Evolutionary conservation across 2,888 invertebrate species (phyloP).

Genomic region (Athalia cordata): DNA sequence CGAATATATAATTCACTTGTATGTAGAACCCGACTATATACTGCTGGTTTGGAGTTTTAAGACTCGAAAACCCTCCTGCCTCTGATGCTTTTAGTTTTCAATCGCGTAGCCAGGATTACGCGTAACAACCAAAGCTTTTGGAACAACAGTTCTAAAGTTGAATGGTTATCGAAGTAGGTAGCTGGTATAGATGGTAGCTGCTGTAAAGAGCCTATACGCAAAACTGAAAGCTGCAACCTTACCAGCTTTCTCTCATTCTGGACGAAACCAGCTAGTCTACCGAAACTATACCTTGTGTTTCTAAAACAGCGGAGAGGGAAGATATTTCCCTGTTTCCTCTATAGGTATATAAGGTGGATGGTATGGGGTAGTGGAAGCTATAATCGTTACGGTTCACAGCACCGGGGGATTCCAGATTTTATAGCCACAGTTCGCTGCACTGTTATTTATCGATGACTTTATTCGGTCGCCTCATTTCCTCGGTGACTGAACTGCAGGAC

Average conservation of each 20-base stretch:
- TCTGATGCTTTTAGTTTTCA: constrained; percentile 5
- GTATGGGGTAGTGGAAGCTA: constrained; percentile 14
- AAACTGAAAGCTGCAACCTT: background rate
- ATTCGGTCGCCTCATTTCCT: constrained; percentile 41
- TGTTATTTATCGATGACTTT: constrained; percentile 50
- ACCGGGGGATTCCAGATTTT: constrained; percentile 48
- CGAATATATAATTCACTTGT: no score
- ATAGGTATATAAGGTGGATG: background rate
- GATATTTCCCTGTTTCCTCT: constrained; percentile 38
- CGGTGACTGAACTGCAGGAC: constrained; percentile 39
- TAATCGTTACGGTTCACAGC: constrained; percentile 50
- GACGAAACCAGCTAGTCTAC: background rate
- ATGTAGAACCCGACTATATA: no score
- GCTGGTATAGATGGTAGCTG: constrained; percentile 21
- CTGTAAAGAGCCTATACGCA: constrained; percentile 11
- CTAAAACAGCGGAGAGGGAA: background rate
- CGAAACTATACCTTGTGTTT: background rate
- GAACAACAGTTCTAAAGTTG: constrained; percentile 47
- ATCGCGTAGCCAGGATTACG: constrained; percentile 27
- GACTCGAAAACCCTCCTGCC: background rate
- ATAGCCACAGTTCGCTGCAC: constrained; percentile 47
- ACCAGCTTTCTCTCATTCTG: background rate
- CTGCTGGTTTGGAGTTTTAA: background rate
- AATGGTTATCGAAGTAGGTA: constrained; percentile 45
- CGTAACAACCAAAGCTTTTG: constrained; percentile 10